Percentiles rank a stretch among this genome's conserved stretches.
These are phyloP conservation scores for Salvelinus sp. DNA, from an alignment of 2,113 vertebrate species.

Conservation along the genomic window DNA sequence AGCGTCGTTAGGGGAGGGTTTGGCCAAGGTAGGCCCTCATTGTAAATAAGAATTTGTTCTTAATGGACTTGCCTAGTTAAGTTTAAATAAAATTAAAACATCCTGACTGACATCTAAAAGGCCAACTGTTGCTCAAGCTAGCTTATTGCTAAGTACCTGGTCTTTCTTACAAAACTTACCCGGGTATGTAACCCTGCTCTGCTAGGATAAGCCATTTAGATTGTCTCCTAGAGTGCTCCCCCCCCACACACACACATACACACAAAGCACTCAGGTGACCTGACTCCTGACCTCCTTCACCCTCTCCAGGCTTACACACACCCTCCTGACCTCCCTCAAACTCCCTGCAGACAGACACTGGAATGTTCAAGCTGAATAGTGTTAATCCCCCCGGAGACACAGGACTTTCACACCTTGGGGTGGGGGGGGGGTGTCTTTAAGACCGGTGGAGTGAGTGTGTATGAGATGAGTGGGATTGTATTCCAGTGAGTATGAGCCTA, in stretches of 20 bases:
- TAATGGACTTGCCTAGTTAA: too few species aligned
- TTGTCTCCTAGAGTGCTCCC: too few species aligned
- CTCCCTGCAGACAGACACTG: conserved; percentile 20
- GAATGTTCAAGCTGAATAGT: conserved; percentile 27
- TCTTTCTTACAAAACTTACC: too few species aligned
- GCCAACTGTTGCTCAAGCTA: too few species aligned
- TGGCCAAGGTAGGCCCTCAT: too few species aligned
- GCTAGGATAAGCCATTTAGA: too few species aligned
- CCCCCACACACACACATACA: background rate
- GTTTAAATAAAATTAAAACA: too few species aligned
- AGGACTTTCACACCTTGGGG: background rate
- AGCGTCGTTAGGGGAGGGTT: too few species aligned
- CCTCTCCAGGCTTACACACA: conserved; percentile 19
- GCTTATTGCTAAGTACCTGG: too few species aligned
- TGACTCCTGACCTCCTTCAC: conserved; percentile 34
- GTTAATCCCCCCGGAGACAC: conserved; percentile 33
- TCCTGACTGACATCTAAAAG: too few species aligned
- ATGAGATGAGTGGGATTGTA: background rate
- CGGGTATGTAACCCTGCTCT: too few species aligned
- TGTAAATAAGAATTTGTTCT: too few species aligned
- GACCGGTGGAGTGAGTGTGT: background rate
- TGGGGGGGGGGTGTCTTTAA: background rate
- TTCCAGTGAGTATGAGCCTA: background rate
- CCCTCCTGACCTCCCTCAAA: background rate
- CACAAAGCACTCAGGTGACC: conserved; percentile 27